phyloP scores from a whole-genome alignment of 2,113 vertebrate genomes.

The Triplophysa dalaica region DNA sequence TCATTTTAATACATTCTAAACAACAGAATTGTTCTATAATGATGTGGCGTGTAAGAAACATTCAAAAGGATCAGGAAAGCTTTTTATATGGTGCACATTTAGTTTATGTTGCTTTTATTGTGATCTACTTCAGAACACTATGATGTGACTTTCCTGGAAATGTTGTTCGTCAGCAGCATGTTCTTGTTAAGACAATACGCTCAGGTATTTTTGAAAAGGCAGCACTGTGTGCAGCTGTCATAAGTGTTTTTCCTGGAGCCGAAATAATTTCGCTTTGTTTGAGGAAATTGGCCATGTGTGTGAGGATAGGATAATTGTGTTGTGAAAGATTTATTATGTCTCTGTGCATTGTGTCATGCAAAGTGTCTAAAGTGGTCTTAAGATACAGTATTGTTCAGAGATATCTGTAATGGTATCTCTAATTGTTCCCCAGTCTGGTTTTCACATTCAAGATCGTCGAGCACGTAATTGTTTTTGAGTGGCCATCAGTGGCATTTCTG shows the following conservation, averaged over 20 bases:
- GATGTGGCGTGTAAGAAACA: too few species aligned
- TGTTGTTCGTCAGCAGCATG: not conserved
- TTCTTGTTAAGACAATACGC: conserved; percentile 1
- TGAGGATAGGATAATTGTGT: conserved; percentile 2
- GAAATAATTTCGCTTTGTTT: not conserved
- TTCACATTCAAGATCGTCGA: not conserved
- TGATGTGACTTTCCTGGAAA: conserved; percentile 7
- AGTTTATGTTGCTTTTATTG: not conserved
- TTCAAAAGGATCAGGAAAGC: not conserved
- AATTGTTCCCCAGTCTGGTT: not conserved
- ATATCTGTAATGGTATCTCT: not conserved
- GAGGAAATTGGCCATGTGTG: not conserved
- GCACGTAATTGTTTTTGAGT: too few species aligned
- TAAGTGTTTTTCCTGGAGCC: conserved; percentile 6
- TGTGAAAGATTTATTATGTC: conserved; percentile 4
- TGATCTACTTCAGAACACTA: not conserved
- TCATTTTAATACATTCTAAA: not conserved
- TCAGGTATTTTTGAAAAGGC: not conserved
- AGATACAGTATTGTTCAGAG: conserved; percentile 20
- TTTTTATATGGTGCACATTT: not conserved
- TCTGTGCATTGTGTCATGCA: conserved; percentile 8
- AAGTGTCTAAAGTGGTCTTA: conserved; percentile 19
- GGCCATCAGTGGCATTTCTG: too few species aligned
- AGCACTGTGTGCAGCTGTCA: conserved; percentile 1
- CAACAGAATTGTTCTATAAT: not conserved